phyloP scores from a whole-genome alignment of 2,888 invertebrate genomes.

The Pyralis farinalis region DNA sequence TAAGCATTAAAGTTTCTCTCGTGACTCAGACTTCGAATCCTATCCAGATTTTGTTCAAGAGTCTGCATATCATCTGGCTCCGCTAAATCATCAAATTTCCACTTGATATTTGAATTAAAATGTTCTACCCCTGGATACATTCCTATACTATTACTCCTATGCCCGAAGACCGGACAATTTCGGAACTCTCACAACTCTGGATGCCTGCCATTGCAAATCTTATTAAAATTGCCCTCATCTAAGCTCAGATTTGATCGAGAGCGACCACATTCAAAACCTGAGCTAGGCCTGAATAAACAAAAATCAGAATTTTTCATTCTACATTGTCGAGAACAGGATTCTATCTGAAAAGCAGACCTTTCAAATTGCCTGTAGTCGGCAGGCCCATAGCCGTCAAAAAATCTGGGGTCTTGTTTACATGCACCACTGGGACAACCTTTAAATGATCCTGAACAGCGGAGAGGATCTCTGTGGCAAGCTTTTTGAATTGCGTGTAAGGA shows the following conservation, averaged over 20 bases:
- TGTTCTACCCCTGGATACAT: conserved; percentile 73
- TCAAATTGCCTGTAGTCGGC: conserved; percentile 68
- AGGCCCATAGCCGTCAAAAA: conserved; percentile 63
- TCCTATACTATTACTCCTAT: conserved; percentile 76
- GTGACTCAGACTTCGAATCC: conserved; percentile 71
- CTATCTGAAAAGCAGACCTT: conserved; percentile 71
- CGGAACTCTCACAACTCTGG: conserved; percentile 79
- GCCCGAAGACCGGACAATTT: conserved; percentile 77
- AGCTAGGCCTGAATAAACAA: conserved; percentile 67
- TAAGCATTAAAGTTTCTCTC: conserved; percentile 62
- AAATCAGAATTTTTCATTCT: conserved; percentile 71
- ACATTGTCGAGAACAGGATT: conserved; percentile 71
- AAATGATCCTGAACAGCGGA: conserved; percentile 68
- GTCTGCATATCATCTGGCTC: conserved; percentile 58
- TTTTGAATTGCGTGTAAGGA: conserved; percentile 87
- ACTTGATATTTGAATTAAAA: conserved; percentile 72
- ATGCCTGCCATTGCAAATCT: conserved; percentile 69
- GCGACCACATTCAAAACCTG: conserved; percentile 64
- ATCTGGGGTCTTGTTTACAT: conserved; percentile 70
- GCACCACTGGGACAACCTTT: conserved; percentile 63
- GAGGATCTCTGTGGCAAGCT: conserved; percentile 66
- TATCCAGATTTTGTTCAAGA: conserved; percentile 72
- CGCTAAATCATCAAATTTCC: conserved; percentile 69
- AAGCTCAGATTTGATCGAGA: conserved; percentile 74
- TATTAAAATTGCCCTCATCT: conserved; percentile 72